Evolutionary conservation across 2,797 vertebrate genomes (phyloP).

Genomic region (Poecilia wingei): DNA sequence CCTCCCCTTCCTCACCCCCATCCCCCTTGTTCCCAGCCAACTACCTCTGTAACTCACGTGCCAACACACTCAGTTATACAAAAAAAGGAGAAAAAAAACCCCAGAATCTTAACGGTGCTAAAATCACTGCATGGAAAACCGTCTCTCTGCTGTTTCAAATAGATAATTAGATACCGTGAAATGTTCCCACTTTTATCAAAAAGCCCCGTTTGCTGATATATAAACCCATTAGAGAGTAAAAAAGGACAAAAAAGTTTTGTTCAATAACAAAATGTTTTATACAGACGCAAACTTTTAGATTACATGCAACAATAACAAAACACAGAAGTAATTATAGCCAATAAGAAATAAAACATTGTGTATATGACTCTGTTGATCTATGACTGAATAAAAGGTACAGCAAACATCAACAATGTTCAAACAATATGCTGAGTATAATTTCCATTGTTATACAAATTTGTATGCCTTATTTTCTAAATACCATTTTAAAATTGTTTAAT

Average conservation of each 20-base stretch:
- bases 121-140: conserved; percentile 16
- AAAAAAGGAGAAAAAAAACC: conserved; percentile 29
- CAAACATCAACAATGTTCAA: background rate
- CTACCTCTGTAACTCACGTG: conserved; percentile 78
- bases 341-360: background rate
- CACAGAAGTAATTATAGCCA: background rate
- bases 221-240: background rate
- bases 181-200: background rate
- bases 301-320: background rate
- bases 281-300: background rate
- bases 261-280: background rate
- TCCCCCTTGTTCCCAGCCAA: conserved; percentile 64
- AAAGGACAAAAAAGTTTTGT: background rate
- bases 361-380: background rate
- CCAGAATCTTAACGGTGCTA: conserved; percentile 27
- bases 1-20: conserved; percentile 46
- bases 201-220: background rate
- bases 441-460: background rate
- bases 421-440: background rate
- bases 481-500: background rate
- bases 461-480: background rate
- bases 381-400: background rate
- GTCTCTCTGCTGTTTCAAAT: conserved; percentile 22
- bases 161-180: conserved; percentile 22
- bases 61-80: conserved; percentile 70